phyloP scores from a whole-genome alignment of 2,797 vertebrate species.

The Pogonophryne albipinna region DNA sequence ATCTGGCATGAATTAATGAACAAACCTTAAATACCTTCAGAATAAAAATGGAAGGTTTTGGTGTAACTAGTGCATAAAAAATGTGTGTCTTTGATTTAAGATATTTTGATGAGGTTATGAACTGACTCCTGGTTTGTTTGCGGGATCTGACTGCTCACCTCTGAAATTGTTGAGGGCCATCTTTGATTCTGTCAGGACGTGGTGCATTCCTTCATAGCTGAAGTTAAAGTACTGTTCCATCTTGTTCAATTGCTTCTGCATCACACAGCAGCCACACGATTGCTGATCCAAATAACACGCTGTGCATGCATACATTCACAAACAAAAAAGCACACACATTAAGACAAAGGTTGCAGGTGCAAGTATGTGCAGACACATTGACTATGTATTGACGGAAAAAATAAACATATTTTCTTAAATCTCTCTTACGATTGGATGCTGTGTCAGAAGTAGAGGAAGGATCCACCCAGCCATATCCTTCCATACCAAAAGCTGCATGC shows the following conservation, averaged over 20 bases:
- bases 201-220: conserved; percentile 27
- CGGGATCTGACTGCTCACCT: conserved; percentile 60
- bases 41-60: no score
- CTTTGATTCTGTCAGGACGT: conserved; percentile 48
- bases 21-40: no score
- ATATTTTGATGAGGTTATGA: neutral
- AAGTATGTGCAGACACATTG: neutral
- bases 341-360: neutral
- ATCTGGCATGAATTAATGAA: no score
- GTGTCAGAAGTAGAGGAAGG: no score
- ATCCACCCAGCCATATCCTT: neutral
- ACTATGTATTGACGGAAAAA: neutral
- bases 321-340: neutral
- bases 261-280: conserved; percentile 83
- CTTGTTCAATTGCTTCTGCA: conserved; percentile 69
- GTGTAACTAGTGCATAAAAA: no score
- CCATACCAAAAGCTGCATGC: conserved; percentile 42
- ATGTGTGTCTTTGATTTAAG: neutral
- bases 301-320: conserved; percentile 36
- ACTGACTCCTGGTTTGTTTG: neutral
- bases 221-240: conserved; percentile 72
- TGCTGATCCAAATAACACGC: conserved; percentile 68
- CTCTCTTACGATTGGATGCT: conserved; percentile 39
- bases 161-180: conserved; percentile 57
- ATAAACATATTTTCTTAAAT: neutral